Conservation (phyloP, 2,113 vertebrate species). For the Eulacestoma nigropectus region DNA sequence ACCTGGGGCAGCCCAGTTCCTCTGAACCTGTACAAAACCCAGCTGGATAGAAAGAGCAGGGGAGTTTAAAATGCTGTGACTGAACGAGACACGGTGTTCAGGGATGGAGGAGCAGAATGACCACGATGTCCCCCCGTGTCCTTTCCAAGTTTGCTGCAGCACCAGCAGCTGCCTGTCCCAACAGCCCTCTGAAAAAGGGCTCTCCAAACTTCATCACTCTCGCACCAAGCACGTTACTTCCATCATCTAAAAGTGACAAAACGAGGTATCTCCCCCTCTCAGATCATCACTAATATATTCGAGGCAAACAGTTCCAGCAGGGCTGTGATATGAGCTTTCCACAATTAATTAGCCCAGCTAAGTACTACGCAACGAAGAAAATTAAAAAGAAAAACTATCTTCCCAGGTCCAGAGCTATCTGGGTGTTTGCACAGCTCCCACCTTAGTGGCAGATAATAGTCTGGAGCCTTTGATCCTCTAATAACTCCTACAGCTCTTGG, state of each 20-base stretch:
- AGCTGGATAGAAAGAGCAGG: not conserved
- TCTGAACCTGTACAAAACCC: not conserved
- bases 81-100: fast-evolving
- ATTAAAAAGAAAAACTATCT: constrained; percentile 32
- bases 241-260: not conserved
- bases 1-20: not conserved
- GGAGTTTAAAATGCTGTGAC: not conserved
- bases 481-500: not conserved
- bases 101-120: fast-evolving
- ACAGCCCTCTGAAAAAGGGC: fast-evolving
- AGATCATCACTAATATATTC: not conserved
- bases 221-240: not conserved
- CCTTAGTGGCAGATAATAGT: not conserved
- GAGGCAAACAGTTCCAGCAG: not conserved
- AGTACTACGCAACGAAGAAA: not conserved
- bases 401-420: not conserved
- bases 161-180: not conserved
- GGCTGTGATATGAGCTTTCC: not conserved
- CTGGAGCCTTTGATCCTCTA: constrained; percentile 36
- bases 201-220: not conserved
- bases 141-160: not conserved
- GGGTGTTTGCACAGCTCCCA: constrained; percentile 27
- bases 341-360: constrained; percentile 18
- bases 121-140: fast-evolving
- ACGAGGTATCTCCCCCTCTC: not conserved